Conservation (phyloP, 37 sponge, comb jelly and placozoan species). For the Dysidea cf. avara region DNA sequence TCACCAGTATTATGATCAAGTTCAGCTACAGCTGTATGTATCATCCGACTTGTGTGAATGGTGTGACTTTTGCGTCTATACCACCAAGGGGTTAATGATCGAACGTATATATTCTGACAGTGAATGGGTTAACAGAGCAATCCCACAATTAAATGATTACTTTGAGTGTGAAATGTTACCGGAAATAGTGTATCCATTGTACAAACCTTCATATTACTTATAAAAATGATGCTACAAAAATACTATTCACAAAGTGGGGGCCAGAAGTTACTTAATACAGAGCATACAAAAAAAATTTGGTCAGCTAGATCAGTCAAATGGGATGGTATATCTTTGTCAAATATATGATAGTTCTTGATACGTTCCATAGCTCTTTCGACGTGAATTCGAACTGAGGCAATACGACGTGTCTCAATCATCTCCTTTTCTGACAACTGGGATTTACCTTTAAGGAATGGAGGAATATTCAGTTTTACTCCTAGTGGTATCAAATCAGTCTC, state of each 20-base stretch:
- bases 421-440: conserved; percentile 31
- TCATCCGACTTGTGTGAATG: too few relatives aligned
- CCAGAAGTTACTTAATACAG: too few relatives aligned
- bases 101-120: conserved; percentile 28
- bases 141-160: conserved; percentile 25
- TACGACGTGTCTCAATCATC: conserved; percentile 36
- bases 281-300: conserved; percentile 53
- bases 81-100: conserved; percentile 32
- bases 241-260: too few relatives aligned
- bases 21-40: too few relatives aligned
- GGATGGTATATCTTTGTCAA: conserved; percentile 38
- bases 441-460: conserved; percentile 56
- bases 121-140: conserved; percentile 8
- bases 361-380: too few relatives aligned
- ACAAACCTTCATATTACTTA: conserved; percentile 33
- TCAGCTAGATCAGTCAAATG: conserved; percentile 29
- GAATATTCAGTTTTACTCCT: conserved; percentile 58
- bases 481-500: conserved; percentile 42
- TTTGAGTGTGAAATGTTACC: conserved; percentile 35
- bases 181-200: too few relatives aligned
- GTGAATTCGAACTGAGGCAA: conserved; percentile 57
- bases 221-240: not conserved
- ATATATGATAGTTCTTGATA: too few relatives aligned
- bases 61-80: too few relatives aligned
- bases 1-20: conserved; percentile 61